Evolutionary conservation across 2,888 invertebrate species (phyloP), one percentile per base, ranked within the genome.

Genomic region (Eristalinus sepulchralis): DNA sequence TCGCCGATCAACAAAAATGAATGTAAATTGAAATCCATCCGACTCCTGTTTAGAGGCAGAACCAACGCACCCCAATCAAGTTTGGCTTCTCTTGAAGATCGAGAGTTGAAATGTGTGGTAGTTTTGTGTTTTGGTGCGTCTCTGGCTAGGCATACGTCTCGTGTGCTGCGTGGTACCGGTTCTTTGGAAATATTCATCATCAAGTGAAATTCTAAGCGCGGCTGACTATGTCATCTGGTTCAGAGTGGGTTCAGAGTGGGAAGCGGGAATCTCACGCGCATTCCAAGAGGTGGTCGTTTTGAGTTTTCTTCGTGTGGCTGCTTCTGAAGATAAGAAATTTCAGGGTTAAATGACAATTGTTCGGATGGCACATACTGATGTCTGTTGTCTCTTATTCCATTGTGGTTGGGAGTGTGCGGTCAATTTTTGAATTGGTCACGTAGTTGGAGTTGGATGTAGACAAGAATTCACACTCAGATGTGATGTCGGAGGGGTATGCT

Each of bases 61-160:
- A 62, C 36, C 63, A 10, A 62, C 17, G 76, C 22, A 66, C 39
- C 57, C 64, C 27, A 81, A 64, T 77, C 81, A 57, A 81, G 84
- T 77, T 81, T 71, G 67, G 31, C 36, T 62, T 59, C 60, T 60
- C 81, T 72, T 55, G 20, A 59, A 85, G 81, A 85, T 81, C 76
- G 84, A 85, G 84, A 85, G 84, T 85, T 47, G 77, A 81, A 81
- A 67, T 24, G 55, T 62, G n/a, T 20, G 13, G 53, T 70, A 20
- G 22, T 70, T 59, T 31, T 66, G 2, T 24, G 27, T 27, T 67
- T 20, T 67, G 3, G 20, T 11, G 53, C 20, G 3, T 59, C 36
- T 63, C 39, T 76, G 36, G 59, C 60, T 76, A 67, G 71, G 60
- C 67, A 62, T 47, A 39, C 59, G 24, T 57, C 17, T 62, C 34